A percentile compares a stretch with the other conserved stretches of the same genome.
Evolutionary conservation across 64 coral and sea anemone genomes (phyloP).

Genomic region (Orbicella faveolata): DNA sequence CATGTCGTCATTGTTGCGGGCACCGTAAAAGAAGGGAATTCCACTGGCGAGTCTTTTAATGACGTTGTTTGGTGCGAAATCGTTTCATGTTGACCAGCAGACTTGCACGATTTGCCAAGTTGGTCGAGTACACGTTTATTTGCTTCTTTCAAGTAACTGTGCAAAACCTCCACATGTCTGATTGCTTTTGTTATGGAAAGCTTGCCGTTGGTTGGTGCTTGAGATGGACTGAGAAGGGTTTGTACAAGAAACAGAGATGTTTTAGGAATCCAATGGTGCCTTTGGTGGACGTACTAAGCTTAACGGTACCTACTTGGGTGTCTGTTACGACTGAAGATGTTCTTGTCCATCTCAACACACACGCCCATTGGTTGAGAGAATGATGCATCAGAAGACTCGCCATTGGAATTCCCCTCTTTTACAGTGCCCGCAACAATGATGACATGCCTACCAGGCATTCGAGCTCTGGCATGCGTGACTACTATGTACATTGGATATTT

Average conservation of each 20-base stretch:
- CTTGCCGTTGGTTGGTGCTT: conserved; percentile 23
- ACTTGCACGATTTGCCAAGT: conserved; percentile 42
- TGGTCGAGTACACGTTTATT: conserved; percentile 24
- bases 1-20: conserved; percentile 2
- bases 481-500: too few species aligned
- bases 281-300: conserved; percentile 49
- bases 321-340: neutral
- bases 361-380: conserved; percentile 57
- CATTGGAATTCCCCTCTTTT: conserved; percentile 40
- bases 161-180: conserved; percentile 37
- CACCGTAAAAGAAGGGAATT: conserved; percentile 37
- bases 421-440: conserved; percentile 14
- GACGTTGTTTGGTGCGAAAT: conserved; percentile 44
- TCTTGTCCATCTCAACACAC: conserved; percentile 50
- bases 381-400: conserved; percentile 22
- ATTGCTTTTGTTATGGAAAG: conserved; percentile 19
- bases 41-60: conserved; percentile 3
- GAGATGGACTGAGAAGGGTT: conserved; percentile 44
- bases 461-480: too few species aligned
- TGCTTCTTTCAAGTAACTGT: conserved; percentile 43
- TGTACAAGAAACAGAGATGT: conserved; percentile 56
- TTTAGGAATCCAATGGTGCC: conserved; percentile 32
- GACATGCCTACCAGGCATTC: neutral
- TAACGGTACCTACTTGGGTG: conserved; percentile 29
- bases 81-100: conserved; percentile 39